phyloP scores from a whole-genome alignment of 2,797 vertebrate species.

The Podarcis siculus region DNA sequence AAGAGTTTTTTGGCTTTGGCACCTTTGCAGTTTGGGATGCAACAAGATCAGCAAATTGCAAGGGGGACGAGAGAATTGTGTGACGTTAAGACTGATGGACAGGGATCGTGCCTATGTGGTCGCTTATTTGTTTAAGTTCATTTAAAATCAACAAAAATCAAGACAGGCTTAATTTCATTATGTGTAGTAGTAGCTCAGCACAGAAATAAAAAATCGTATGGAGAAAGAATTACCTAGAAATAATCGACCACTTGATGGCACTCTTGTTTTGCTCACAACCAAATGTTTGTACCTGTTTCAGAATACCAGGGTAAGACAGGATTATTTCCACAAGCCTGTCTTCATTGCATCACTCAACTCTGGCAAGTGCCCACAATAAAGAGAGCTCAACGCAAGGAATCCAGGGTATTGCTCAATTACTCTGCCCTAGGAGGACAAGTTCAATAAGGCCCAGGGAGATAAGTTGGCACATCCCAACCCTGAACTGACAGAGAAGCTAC shows the following conservation, averaged over 20 bases:
- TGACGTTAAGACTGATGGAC: too few species aligned
- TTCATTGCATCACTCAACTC: background rate
- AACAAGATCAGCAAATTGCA: too few species aligned
- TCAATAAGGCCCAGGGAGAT: background rate
- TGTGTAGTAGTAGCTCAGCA: background rate
- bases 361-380: background rate
- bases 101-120: too few species aligned
- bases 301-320: background rate
- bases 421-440: background rate
- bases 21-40: too few species aligned
- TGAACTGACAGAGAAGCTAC: too few species aligned
- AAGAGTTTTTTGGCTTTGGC: too few species aligned
- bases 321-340: background rate
- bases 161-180: background rate
- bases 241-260: conserved; percentile 62
- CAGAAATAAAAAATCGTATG: background rate
- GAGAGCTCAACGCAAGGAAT: background rate
- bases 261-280: conserved; percentile 43
- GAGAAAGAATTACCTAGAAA: background rate
- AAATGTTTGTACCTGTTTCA: rapidly evolving
- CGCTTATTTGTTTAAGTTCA: too few species aligned
- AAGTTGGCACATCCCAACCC: too few species aligned
- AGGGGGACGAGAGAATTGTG: too few species aligned
- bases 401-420: too few species aligned
- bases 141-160: background rate